Evolutionary conservation across 2,888 invertebrate species (phyloP).

Genomic region (Acrobasis repandana): DNA sequence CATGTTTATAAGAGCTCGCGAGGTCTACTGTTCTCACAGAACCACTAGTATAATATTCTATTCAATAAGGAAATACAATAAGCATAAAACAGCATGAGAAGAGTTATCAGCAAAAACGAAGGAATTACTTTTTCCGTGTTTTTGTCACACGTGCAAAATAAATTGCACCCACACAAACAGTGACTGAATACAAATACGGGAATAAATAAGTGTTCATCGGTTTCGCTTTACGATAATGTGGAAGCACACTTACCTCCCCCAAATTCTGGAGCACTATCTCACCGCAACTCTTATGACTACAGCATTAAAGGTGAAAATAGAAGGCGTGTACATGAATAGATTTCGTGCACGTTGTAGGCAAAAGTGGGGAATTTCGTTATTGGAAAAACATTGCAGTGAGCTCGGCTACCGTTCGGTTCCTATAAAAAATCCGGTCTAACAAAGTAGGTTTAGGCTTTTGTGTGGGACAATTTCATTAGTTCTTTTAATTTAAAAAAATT

Average conservation of each 20-base stretch:
- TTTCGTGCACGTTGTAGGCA: constrained; percentile 32
- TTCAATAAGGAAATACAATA: background rate
- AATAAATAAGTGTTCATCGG: constrained; percentile 37
- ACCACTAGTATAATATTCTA: too few species aligned
- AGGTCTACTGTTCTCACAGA: too few species aligned
- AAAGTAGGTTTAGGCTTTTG: constrained; percentile 10
- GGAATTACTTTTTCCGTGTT: constrained; percentile 8
- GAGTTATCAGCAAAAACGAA: constrained; percentile 33
- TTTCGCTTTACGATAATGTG: constrained; percentile 36
- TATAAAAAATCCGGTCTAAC: constrained; percentile 18
- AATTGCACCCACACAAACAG: constrained; percentile 19
- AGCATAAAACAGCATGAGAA: constrained; percentile 3
- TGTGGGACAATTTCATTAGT: background rate
- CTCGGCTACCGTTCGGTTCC: constrained; percentile 13
- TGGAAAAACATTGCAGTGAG: constrained; percentile 46
- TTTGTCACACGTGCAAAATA: constrained; percentile 20
- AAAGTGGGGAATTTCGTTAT: constrained; percentile 46
- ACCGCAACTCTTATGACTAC: constrained; percentile 1
- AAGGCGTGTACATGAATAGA: constrained; percentile 17
- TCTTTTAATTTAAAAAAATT: constrained; percentile 2
- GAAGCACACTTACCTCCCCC: constrained; percentile 8
- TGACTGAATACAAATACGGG: constrained; percentile 28
- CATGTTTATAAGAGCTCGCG: too few species aligned
- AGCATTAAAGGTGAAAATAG: constrained; percentile 9
- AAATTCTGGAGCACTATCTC: background rate